phyloP scores from a whole-genome alignment of 2,113 vertebrate genomes.

The Rissa tridactyla region DNA sequence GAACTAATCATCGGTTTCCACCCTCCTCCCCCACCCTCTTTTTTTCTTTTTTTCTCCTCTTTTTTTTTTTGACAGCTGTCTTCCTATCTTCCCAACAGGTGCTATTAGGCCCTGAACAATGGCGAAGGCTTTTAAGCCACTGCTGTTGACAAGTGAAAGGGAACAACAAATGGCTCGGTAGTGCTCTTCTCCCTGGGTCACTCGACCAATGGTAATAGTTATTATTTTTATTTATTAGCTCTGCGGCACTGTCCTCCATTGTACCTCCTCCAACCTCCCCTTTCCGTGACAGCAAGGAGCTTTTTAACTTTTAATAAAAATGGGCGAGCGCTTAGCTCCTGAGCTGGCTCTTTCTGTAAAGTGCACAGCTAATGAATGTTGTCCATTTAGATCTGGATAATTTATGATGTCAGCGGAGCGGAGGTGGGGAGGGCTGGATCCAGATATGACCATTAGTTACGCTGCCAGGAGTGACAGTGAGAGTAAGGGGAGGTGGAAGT shows the following conservation, averaged over 20 bases:
- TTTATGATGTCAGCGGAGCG: constrained; percentile 64
- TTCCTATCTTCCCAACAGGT: constrained; percentile 88
- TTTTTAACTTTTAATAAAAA: constrained; percentile 93
- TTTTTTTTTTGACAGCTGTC: constrained; percentile 78
- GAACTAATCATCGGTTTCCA: constrained; percentile 7
- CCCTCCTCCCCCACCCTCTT: background rate
- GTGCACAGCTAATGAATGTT: constrained; percentile 71
- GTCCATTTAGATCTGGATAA: constrained; percentile 74
- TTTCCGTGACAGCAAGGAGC: constrained; percentile 80
- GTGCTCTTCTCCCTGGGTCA: constrained; percentile 77
- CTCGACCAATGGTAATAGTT: constrained; percentile 81
- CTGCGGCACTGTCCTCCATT: constrained; percentile 79
- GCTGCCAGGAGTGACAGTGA: background rate
- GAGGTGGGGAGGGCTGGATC: constrained; percentile 35
- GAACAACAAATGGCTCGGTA: constrained; percentile 87
- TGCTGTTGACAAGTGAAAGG: constrained; percentile 89
- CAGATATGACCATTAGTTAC: constrained; percentile 25
- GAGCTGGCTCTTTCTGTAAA: constrained; percentile 63
- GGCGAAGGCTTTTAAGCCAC: constrained; percentile 87
- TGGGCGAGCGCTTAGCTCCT: constrained; percentile 58
- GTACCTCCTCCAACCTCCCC: constrained; percentile 28
- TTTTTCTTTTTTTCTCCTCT: background rate
- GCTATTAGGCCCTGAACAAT: constrained; percentile 87
- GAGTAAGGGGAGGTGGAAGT: background rate
- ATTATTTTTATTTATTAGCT: constrained; percentile 93